Evolutionary conservation across 1,140 invertebrate genomes (phyloP).

Genomic region (Atopsyche davidsoni): DNA sequence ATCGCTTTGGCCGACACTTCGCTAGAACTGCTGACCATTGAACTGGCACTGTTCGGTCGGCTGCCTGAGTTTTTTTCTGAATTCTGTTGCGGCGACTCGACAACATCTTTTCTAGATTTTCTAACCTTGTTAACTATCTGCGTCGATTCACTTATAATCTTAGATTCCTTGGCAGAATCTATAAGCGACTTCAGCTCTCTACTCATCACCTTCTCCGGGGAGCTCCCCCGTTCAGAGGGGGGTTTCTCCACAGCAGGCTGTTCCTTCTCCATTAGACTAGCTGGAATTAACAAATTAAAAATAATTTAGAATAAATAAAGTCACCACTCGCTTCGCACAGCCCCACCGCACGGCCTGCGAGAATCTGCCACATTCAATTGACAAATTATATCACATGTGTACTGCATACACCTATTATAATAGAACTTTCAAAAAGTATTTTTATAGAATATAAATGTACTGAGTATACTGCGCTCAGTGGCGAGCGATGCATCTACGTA

Average conservation of each 20-base stretch:
- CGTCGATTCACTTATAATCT: conserved; percentile 47
- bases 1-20: conserved; percentile 38
- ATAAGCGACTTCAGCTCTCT: conserved; percentile 45
- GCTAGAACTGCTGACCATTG: conserved; percentile 38
- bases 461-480: no score
- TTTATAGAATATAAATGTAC: background rate
- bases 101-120: conserved; percentile 35
- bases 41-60: conserved; percentile 39
- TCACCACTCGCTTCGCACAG: no score
- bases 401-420: no score
- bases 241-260: background rate
- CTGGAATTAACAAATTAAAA: no score
- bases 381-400: no score
- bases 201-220: conserved; percentile 27
- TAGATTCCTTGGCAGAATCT: conserved; percentile 46
- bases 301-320: no score
- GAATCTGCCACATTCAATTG: no score
- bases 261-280: conserved; percentile 15
- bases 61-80: conserved; percentile 34
- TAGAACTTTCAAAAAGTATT: conserved; percentile 9
- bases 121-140: conserved; percentile 43
- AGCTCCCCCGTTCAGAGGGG: conserved; percentile 4
- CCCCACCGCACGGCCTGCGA: no score
- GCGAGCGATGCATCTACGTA: no score
- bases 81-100: background rate